A percentile compares a stretch with the other conserved stretches of the same genome.
Evolutionary conservation across 2,113 vertebrate species (phyloP).

Genomic region (Columba livia): DNA sequence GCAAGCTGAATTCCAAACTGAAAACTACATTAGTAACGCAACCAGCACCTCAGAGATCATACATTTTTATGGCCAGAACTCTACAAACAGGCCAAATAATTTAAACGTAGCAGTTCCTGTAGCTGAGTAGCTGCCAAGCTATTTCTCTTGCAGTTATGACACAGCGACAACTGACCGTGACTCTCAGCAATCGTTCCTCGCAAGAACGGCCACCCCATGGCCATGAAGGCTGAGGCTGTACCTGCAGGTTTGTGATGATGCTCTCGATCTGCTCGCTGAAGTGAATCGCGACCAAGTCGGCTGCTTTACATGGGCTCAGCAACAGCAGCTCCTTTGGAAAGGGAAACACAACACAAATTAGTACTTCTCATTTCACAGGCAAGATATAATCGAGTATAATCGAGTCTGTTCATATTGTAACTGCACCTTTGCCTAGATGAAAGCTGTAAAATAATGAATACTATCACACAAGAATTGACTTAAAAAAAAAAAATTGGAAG

Average conservation of each 20-base stretch:
- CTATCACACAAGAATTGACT: not conserved
- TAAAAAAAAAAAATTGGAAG: not conserved
- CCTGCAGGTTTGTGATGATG: slow-evolving; percentile 86
- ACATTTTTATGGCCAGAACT: not conserved
- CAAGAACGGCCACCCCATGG: not conserved
- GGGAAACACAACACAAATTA: not conserved
- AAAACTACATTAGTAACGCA: not conserved
- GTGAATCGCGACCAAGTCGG: slow-evolving; percentile 89
- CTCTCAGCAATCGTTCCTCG: not conserved
- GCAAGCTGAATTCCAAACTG: not conserved
- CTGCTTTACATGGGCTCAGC: slow-evolving; percentile 86
- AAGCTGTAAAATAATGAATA: not conserved
- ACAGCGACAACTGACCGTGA: not conserved
- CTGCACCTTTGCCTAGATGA: not conserved
- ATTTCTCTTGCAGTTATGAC: not conserved
- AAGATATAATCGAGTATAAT: not conserved
- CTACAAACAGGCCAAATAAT: not conserved
- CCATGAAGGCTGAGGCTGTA: slow-evolving; percentile 32
- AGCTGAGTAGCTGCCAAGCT: not conserved
- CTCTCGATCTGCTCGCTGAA: slow-evolving; percentile 82
- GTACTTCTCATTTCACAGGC: not conserved
- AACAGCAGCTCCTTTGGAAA: slow-evolving; percentile 83
- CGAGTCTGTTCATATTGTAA: not conserved
- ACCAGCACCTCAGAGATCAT: not conserved
- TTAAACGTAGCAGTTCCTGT: not conserved